Percentiles rank a stretch among this genome's conserved stretches.
Conservation (phyloP, 2,113 vertebrate species). For the Melanerpes aurifrons region DNA sequence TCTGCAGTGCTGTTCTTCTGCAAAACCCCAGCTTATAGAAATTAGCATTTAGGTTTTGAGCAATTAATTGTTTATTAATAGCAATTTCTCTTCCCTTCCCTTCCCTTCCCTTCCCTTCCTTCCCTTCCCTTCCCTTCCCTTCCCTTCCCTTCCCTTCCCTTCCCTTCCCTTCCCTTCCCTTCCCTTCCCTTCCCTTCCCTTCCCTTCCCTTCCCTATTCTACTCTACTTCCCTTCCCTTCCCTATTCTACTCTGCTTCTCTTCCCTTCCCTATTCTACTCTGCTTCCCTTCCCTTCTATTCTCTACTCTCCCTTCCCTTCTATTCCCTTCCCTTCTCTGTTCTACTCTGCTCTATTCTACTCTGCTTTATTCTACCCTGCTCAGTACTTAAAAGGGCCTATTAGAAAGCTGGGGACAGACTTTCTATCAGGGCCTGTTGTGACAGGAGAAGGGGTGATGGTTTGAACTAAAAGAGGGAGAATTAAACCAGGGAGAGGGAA, state of each 20-base stretch:
- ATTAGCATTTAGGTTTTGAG: neutral
- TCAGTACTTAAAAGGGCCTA: neutral
- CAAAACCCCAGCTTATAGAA: rapidly evolving
- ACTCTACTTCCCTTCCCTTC: too few relatives aligned
- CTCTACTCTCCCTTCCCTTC: too few relatives aligned
- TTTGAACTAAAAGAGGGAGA: too few relatives aligned
- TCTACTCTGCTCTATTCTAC: too few relatives aligned
- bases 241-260: neutral
- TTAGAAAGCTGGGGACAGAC: neutral
- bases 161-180: too few relatives aligned
- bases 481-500: too few relatives aligned
- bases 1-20: neutral
- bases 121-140: neutral
- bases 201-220: too few relatives aligned
- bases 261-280: too few relatives aligned
- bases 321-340: too few relatives aligned
- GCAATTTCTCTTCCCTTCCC: neutral
- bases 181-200: too few relatives aligned
- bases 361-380: neutral
- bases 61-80: neutral
- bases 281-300: too few relatives aligned
- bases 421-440: neutral
- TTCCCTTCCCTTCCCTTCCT: neutral
- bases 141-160: neutral
- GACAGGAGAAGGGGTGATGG: too few relatives aligned